Base-by-base conservation (phyloP, 2,888 invertebrate genomes). In the Muscina levida region DNA sequence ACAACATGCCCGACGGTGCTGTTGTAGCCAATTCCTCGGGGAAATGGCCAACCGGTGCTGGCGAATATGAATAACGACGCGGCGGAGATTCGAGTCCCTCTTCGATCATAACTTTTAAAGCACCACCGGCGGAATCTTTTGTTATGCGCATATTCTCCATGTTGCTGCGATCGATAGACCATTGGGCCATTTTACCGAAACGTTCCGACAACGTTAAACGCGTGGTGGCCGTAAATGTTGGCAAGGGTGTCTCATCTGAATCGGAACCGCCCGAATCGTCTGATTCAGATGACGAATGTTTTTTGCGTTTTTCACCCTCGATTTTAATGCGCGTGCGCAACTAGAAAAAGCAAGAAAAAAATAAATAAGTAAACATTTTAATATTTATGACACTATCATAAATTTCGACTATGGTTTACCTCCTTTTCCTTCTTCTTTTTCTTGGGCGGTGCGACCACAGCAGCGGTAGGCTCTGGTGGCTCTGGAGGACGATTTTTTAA, bases 151-250 rank as follows among this genome's bases (percentile, higher is more conserved):
- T 96, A 87, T 96, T 96, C 90, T 96, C 96, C 88, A 96, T 94
- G 68, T 96, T 95, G 15, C 93, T 93, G 11, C 97, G 92, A 89
- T 96, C 96, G 2, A 95, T 95, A 80, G 95, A 95, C 96, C 96
- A 96, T 87, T 97, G 97, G 22, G 97, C 97, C 94, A 97, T 96
- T 92, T 97, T 97, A 82, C 97, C 97, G 91, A 97, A 97, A 22
- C 95, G 92, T 90, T 97, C 97, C 0, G 96, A 97, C 13, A 97
- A 91, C 0, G 96, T 96, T 87, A 97, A 91, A 77, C 94, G 90
- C 44, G 93, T 93, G 1, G 93, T 92, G 3, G 92, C 92, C 24
- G 92, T 93, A 66, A 93, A 93, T 22, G 94, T 93, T 0, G 93
- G 93, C 46, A 92, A 88, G 3, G 93, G 93, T 22, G 87, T 86